Evolutionary conservation across 2,113 vertebrate genomes (phyloP).

Genomic region (Indri indri): DNA sequence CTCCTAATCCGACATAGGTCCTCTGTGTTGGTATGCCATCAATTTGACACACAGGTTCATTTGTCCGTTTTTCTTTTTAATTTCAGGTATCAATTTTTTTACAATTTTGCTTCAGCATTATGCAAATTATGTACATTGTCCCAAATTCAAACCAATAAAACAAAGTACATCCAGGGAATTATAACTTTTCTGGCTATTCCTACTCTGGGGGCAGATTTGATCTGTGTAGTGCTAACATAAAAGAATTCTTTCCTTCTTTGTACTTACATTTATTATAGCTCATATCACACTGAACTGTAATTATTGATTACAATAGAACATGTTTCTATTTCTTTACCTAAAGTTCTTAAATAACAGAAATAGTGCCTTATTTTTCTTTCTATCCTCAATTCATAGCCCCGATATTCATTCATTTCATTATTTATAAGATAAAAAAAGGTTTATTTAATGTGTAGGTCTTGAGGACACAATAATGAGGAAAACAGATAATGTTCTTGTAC

Average conservation of each 20-base stretch:
- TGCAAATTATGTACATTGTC: background rate
- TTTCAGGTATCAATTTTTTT: background rate
- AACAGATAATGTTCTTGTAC: background rate
- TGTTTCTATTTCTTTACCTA: background rate
- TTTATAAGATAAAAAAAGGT: slow-evolving; percentile 8
- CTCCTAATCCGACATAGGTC: background rate
- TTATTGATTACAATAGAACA: background rate
- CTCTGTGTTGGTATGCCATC: background rate
- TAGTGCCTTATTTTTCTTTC: background rate
- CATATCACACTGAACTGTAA: background rate
- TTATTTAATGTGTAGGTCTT: background rate
- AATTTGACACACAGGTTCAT: background rate
- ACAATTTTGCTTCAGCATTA: background rate
- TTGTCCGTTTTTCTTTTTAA: background rate
- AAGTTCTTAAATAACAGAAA: background rate
- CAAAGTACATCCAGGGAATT: background rate
- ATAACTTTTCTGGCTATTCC: background rate
- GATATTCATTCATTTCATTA: background rate
- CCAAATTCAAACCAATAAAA: background rate
- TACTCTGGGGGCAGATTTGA: background rate
- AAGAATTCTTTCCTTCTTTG: background rate
- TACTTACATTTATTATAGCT: background rate
- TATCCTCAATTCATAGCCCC: background rate
- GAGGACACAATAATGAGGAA: background rate
- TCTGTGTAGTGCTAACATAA: background rate